These are phyloP conservation scores for Corythoichthys intestinalis DNA, from an alignment of 2,113 vertebrate species.

Conservation along the genomic window DNA sequence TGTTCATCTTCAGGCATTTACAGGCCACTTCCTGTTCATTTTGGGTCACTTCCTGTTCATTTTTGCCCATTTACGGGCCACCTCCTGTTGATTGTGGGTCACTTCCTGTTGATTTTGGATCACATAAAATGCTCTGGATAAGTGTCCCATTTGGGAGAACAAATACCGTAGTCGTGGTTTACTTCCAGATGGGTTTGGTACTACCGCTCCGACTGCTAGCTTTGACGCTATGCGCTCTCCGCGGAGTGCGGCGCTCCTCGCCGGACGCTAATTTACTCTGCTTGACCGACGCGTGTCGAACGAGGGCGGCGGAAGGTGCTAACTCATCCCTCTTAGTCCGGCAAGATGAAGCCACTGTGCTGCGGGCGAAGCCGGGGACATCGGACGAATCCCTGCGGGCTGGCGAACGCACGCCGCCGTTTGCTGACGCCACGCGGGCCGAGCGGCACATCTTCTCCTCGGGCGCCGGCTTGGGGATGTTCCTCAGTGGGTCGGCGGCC, in stretches of 20 bases:
- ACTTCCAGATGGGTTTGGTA: constrained; percentile 80
- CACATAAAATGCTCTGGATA: not conserved
- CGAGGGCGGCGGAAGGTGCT: constrained; percentile 63
- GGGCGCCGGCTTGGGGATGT: constrained; percentile 72
- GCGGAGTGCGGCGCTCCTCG: constrained; percentile 67
- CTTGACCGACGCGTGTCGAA: constrained; percentile 72
- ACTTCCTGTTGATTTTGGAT: too few species aligned
- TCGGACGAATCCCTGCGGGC: constrained; percentile 49
- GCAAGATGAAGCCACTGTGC: constrained; percentile 87
- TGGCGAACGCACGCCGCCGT: constrained; percentile 49
- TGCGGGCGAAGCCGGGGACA: constrained; percentile 86
- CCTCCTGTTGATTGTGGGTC: too few species aligned
- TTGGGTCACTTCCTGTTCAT: too few species aligned
- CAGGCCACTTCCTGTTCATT: too few species aligned
- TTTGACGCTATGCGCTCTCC: constrained; percentile 79
- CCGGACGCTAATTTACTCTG: constrained; percentile 57
- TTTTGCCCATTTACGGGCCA: too few species aligned
- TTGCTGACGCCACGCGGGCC: constrained; percentile 58
- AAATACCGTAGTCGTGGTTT: constrained; percentile 28
- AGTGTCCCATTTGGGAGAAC: constrained; percentile 28
- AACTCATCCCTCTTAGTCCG: constrained; percentile 74
- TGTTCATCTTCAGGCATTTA: too few species aligned
- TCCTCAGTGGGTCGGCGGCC: constrained; percentile 81
- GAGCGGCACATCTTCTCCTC: constrained; percentile 87
- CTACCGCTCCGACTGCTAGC: constrained; percentile 64